These are phyloP conservation scores for Paradisaea rubra DNA, from an alignment of 2,113 vertebrate species.

Conservation along the genomic window DNA sequence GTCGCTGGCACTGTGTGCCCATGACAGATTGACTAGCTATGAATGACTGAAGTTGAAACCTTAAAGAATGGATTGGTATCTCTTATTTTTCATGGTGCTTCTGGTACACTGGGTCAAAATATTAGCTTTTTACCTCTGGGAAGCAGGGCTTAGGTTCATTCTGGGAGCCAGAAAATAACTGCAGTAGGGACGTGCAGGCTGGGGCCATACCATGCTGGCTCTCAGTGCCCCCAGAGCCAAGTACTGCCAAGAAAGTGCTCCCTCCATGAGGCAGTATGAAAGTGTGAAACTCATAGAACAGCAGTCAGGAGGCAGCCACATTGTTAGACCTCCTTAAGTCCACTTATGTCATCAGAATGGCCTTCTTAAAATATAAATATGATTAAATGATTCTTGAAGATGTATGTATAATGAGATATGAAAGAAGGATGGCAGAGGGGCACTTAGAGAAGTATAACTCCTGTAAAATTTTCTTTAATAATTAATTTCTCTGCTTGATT, in stretches of 20 bases:
- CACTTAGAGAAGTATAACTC: background rate
- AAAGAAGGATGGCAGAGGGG: background rate
- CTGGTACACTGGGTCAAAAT: background rate
- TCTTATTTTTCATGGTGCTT: background rate
- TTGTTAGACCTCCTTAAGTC: background rate
- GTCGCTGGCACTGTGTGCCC: rapidly evolving
- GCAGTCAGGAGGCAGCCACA: background rate
- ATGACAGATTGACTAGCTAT: background rate
- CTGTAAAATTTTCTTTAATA: background rate
- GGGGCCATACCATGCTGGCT: rapidly evolving
- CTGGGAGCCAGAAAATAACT: background rate
- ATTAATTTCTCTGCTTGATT: background rate
- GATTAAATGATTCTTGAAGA: background rate
- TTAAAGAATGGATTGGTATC: background rate
- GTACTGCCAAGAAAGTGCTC: background rate
- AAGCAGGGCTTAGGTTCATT: background rate
- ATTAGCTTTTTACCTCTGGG: background rate
- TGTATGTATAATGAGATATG: rapidly evolving
- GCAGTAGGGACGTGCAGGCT: background rate
- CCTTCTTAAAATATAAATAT: background rate
- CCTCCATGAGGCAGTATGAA: rapidly evolving
- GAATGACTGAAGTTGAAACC: background rate
- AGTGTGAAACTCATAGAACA: background rate
- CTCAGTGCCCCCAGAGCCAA: background rate
- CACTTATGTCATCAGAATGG: background rate